Evolutionary conservation across 2,888 invertebrate genomes (phyloP).

Genomic region (Geophilus truncorum): DNA sequence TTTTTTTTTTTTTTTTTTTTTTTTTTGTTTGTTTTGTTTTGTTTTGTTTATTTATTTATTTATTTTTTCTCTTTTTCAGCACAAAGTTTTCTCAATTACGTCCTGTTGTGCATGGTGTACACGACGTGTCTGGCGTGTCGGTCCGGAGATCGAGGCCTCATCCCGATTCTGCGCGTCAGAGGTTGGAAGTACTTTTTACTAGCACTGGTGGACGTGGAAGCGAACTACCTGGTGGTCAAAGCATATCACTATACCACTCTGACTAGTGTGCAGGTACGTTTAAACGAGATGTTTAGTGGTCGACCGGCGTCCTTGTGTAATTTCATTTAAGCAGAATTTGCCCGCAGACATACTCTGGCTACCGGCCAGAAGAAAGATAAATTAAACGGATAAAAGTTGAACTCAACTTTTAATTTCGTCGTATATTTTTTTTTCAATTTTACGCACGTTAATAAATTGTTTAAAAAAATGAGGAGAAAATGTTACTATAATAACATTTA

Average conservation of each 20-base stretch:
- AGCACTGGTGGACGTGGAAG: conserved; percentile 77
- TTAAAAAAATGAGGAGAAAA: too few relatives aligned
- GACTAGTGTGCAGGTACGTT: conserved; percentile 62
- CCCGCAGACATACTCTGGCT: background rate
- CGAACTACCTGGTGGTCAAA: conserved; percentile 72
- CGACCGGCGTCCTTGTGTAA: background rate
- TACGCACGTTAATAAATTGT: too few relatives aligned
- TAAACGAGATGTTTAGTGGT: background rate
- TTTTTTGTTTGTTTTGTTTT: background rate
- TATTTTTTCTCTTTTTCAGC: conserved; percentile 52
- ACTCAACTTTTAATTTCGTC: background rate
- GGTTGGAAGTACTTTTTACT: conserved; percentile 73
- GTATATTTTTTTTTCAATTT: background rate
- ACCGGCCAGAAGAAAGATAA: background rate
- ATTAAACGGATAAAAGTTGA: background rate
- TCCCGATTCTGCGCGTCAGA: conserved; percentile 61
- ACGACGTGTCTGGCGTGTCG: conserved; percentile 69
- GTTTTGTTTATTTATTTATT: background rate
- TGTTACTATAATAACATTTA: too few relatives aligned
- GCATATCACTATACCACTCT: conserved; percentile 71
- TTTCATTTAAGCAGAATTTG: background rate
- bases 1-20: too few relatives aligned
- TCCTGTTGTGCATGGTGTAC: conserved; percentile 68
- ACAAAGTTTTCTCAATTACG: conserved; percentile 74
- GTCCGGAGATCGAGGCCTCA: conserved; percentile 58